These are phyloP conservation scores for Dione juno DNA, from an alignment of 2,888 invertebrate species.

Conservation along the genomic window DNA sequence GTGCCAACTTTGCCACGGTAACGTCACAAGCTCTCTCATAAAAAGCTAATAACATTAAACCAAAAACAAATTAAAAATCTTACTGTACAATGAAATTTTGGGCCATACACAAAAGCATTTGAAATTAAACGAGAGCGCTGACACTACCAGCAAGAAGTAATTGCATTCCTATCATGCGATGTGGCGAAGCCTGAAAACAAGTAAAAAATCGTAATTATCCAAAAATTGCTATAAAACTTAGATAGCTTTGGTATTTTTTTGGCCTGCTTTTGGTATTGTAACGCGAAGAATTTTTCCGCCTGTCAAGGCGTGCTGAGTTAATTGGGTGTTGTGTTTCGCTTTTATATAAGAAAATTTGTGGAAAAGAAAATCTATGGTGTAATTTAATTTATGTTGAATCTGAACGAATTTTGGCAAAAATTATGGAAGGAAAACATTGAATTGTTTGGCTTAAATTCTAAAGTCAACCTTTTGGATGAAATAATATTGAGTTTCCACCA, in stretches of 20 bases:
- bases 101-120: conserved; percentile 29
- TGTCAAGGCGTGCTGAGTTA: conserved; percentile 39
- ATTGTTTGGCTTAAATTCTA: background rate
- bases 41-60: conserved; percentile 11
- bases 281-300: conserved; percentile 40
- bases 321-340: conserved; percentile 40
- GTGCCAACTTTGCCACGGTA: background rate
- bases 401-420: background rate
- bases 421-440: background rate
- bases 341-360: conserved; percentile 31
- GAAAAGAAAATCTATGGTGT: background rate
- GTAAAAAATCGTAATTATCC: conserved; percentile 40
- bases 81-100: conserved; percentile 29
- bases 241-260: conserved; percentile 39
- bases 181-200: conserved; percentile 44
- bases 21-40: background rate
- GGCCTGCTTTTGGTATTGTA: no score
- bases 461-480: background rate
- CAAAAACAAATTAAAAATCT: conserved; percentile 6
- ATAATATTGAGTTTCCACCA: background rate
- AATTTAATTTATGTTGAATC: conserved; percentile 1
- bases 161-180: conserved; percentile 65
- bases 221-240: conserved; percentile 44
- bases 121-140: conserved; percentile 42
- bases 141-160: conserved; percentile 57